These are phyloP conservation scores for Pemphredon lugubris DNA, from an alignment of 2,888 invertebrate genomes.

Conservation along the genomic window DNA sequence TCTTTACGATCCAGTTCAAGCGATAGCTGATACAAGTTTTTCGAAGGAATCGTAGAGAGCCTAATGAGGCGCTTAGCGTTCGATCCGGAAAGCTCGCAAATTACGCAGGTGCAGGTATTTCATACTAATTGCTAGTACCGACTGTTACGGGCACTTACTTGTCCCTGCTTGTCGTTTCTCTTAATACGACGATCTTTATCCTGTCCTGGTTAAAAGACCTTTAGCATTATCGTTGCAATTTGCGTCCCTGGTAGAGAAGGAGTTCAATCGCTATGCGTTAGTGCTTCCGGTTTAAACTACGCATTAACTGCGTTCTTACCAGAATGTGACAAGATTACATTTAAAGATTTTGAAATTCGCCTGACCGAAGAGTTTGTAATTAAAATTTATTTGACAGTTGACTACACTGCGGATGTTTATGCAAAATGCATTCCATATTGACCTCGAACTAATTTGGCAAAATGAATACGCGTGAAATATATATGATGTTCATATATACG, in stretches of 20 bases:
- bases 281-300: not conserved
- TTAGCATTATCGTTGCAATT: constrained; percentile 15
- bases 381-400: too few species aligned
- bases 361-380: too few species aligned
- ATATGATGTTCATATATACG: too few species aligned
- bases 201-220: constrained; percentile 16
- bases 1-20: too few species aligned
- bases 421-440: too few species aligned
- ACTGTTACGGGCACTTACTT: not conserved
- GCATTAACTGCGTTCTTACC: not conserved
- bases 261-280: not conserved
- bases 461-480: too few species aligned
- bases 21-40: constrained; percentile 14
- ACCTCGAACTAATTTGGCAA: too few species aligned
- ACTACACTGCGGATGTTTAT: too few species aligned
- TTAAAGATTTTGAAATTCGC: not conserved
- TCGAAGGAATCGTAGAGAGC: not conserved
- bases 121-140: constrained; percentile 43
- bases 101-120: constrained; percentile 42
- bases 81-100: not conserved
- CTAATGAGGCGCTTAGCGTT: constrained; percentile 31
- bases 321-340: not conserved
- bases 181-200: constrained; percentile 52
- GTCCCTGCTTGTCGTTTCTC: constrained; percentile 5
- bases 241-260: not conserved